Evolutionary conservation across 23 tunicate genomes (phyloP).

Genomic region (Ciona savignyi): DNA sequence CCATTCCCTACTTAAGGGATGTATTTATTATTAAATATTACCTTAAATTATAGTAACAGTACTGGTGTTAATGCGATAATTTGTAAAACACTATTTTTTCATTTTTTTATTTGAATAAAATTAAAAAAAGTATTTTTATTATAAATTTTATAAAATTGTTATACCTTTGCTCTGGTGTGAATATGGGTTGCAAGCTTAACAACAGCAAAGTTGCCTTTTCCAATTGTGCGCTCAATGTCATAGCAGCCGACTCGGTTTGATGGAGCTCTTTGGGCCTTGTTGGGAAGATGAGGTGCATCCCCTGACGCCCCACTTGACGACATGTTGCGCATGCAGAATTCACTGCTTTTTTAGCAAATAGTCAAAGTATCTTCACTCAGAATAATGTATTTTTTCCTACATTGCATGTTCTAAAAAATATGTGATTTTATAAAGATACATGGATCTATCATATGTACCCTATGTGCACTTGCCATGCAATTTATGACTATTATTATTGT

Average conservation of each 20-base stretch:
- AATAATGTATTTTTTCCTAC: not conserved
- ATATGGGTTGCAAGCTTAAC: conserved; percentile 90
- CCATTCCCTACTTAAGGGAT: too few relatives aligned
- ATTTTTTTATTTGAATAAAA: too few relatives aligned
- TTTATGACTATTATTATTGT: too few relatives aligned
- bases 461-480: conserved; percentile 49
- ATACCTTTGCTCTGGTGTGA: conserved; percentile 47
- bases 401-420: too few relatives aligned
- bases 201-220: conserved; percentile 91
- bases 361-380: not conserved
- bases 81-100: too few relatives aligned
- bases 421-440: too few relatives aligned
- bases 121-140: too few relatives aligned
- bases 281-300: not conserved
- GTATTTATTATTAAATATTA: too few relatives aligned
- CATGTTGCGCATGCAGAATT: not conserved
- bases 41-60: too few relatives aligned
- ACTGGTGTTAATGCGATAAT: too few relatives aligned
- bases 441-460: conserved; percentile 80
- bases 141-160: not conserved
- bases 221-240: conserved; percentile 81
- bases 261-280: not conserved
- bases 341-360: not conserved
- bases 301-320: not conserved
- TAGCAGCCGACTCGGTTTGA: conserved; percentile 86